Evolutionary conservation across 2,797 vertebrate genomes (phyloP).

Genomic region (Enteromius argenteus): DNA sequence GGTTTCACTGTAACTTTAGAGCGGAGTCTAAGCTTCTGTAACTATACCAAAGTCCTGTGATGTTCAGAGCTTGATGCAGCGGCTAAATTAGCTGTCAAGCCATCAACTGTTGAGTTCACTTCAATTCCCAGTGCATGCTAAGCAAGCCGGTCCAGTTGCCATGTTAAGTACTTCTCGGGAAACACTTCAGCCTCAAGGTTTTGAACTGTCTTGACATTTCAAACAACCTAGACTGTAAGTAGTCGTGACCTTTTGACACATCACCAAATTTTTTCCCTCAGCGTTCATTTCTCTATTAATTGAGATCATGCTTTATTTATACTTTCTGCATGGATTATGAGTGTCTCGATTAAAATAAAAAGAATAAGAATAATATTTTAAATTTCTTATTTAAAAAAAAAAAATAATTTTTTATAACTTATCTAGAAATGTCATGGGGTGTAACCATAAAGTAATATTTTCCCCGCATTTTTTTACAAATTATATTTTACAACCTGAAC

Average conservation of each 20-base stretch:
- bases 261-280: not conserved
- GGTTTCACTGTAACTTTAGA: slow-evolving; percentile 32
- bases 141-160: slow-evolving; percentile 19
- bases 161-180: not conserved
- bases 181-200: slow-evolving; percentile 33
- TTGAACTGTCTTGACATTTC: slow-evolving; percentile 35
- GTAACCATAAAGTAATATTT: not conserved
- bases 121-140: slow-evolving; percentile 17
- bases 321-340: not conserved
- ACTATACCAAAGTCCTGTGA: slow-evolving; percentile 7
- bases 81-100: slow-evolving; percentile 45
- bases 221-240: slow-evolving; percentile 26
- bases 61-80: slow-evolving; percentile 22
- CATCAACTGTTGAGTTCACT: slow-evolving; percentile 32
- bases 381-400: not conserved
- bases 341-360: not conserved
- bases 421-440: not conserved
- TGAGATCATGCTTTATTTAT: not conserved
- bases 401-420: not conserved
- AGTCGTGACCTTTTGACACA: slow-evolving; percentile 31
- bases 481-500: too few species aligned
- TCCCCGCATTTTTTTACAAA: not conserved
- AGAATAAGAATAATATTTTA: not conserved
- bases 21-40: not conserved
- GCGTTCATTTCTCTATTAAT: not conserved